Conservation (phyloP, 2,113 vertebrate species). For the Xyrauchen texanus region DNA sequence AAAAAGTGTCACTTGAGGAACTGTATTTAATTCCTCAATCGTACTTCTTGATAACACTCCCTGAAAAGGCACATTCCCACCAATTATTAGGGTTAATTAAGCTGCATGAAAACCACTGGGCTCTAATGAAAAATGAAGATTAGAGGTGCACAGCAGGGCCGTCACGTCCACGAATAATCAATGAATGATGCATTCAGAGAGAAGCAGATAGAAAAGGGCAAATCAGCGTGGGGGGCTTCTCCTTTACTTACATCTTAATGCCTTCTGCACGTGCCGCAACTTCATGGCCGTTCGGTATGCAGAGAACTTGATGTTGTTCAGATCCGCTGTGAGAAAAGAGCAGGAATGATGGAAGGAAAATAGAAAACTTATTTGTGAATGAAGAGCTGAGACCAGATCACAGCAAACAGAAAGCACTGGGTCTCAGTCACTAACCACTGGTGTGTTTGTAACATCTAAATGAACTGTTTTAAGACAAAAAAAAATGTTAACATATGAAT, state of each 20-base stretch:
- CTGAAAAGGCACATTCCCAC: constrained; percentile 58
- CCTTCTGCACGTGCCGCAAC: constrained; percentile 90
- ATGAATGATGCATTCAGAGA: constrained; percentile 21
- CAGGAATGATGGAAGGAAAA: constrained; percentile 49
- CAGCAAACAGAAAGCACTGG: too few relatives aligned
- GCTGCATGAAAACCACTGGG: constrained; percentile 28
- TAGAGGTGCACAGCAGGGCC: constrained; percentile 11
- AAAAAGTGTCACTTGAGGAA: constrained; percentile 45
- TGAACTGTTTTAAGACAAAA: too few relatives aligned
- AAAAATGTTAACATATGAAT: too few relatives aligned
- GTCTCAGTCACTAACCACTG: too few relatives aligned
- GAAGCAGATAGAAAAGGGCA: neutral
- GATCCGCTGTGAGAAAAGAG: constrained; percentile 81
- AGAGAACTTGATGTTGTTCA: constrained; percentile 99
- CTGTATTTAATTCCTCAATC: constrained; percentile 46
- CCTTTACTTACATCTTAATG: constrained; percentile 84
- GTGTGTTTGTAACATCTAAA: too few relatives aligned
- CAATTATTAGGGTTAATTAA: constrained; percentile 68
- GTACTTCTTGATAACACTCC: constrained; percentile 60
- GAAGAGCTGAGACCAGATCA: too few relatives aligned
- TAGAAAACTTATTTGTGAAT: neutral
- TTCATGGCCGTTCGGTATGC: constrained; percentile 98
- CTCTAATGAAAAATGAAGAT: constrained; percentile 30
- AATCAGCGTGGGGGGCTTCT: neutral
- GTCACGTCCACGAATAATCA: neutral